Percentiles rank a stretch among this genome's conserved stretches.
These are phyloP conservation scores for Carposina sasakii DNA, from an alignment of 1,140 invertebrate genomes.

Conservation along the genomic window DNA sequence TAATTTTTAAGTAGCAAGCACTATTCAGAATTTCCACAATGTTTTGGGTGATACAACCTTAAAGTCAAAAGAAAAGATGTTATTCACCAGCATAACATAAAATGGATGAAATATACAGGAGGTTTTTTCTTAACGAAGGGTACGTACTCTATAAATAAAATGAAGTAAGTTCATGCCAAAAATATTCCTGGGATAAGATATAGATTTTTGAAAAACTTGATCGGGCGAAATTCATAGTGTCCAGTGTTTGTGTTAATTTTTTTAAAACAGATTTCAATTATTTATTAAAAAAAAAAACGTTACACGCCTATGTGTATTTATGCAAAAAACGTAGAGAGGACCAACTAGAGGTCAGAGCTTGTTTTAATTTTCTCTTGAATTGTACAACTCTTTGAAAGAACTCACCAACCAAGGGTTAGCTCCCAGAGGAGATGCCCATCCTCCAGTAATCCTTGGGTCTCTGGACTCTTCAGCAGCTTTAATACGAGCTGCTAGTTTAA, in stretches of 20 bases:
- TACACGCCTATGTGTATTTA: too few species aligned
- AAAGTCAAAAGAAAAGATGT: background rate
- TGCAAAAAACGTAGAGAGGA: too few species aligned
- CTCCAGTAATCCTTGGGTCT: background rate
- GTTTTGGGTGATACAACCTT: background rate
- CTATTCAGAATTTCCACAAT: background rate
- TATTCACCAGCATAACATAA: background rate
- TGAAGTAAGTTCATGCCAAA: too few species aligned
- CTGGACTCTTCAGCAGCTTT: too few species aligned
- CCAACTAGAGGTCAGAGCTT: background rate
- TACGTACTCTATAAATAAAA: background rate
- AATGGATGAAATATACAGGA: background rate
- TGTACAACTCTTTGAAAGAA: background rate
- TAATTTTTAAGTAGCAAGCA: background rate
- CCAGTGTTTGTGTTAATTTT: background rate
- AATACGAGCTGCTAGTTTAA: too few species aligned
- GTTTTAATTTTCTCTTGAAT: background rate
- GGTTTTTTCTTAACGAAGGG: background rate
- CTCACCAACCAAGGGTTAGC: background rate
- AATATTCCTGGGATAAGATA: too few species aligned
- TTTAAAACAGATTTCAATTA: background rate
- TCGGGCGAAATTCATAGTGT: background rate
- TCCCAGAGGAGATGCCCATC: background rate
- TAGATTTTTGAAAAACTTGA: background rate
- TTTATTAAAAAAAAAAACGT: background rate